Evolutionary conservation across 2,888 invertebrate genomes (phyloP), one percentile per base, ranked within the genome.

Genomic region (Terebella lapidaria): DNA sequence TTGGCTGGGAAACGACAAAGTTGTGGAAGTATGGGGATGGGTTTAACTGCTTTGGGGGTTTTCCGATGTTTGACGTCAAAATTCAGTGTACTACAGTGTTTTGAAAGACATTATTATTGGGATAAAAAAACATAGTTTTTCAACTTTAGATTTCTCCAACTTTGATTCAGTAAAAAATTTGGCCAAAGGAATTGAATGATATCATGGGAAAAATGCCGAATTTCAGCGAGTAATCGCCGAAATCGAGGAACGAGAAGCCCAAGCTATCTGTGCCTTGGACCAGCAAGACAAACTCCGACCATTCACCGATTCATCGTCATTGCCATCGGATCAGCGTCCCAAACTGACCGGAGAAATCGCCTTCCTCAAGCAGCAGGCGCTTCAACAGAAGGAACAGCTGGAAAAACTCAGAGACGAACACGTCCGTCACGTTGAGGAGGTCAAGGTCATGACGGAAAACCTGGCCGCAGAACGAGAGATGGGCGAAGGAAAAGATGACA

Each of bases 381-480:
- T 66, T 15, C 67, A 67, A 10, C 71, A 72, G 58, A 57, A 68
- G 26, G 67, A 68, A 20, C 63, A 69, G 46, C 65, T 74, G 3
- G 60, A 64, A 27, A 67, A 54, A 10, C 71, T 73, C 1, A 68
- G 74, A 1, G 53, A 59, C 1, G 70, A 75, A 57, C 73, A 76
- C 60, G 70, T 73, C 42, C 61, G 65, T 28, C 73, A 74, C 58
- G 73, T 75, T 58, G 51, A 64, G 0, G 74, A 76, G 57, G 65
- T 76, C 35, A 55, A 60, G 35, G 65, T 70, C 22, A 62, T 75
- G 57, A 69, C 70, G 22, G 61, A 60, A 15, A 71, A 71, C 28
- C 74, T 75, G 27, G 62, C 54, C 5, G 71, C 72, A 18, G 73
- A 74, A 1, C 71, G 74, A 64, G 69, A 71, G 26, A 64, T 71